Evolutionary conservation across 1,140 invertebrate genomes (phyloP).

Genomic region (Samia ricini): DNA sequence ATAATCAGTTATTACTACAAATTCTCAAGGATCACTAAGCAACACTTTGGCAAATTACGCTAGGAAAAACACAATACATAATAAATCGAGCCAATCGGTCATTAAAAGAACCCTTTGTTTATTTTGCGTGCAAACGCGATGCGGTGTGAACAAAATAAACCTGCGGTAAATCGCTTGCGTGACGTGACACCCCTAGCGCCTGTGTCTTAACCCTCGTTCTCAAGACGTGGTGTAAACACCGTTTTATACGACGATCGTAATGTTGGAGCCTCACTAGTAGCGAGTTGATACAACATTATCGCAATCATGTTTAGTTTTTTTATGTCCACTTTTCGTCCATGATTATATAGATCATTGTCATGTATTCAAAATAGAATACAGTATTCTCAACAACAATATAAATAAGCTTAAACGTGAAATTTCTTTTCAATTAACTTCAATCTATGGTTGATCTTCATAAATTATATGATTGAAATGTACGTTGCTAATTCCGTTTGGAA

Average conservation of each 20-base stretch:
- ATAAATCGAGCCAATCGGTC: neutral
- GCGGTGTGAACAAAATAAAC: slow-evolving; percentile 6
- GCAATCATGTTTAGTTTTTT: too few species aligned
- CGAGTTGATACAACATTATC: neutral
- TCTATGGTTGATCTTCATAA: too few species aligned
- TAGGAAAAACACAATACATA: neutral
- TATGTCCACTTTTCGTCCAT: too few species aligned
- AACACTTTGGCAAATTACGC: neutral
- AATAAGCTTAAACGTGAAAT: too few species aligned
- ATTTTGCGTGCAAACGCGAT: slow-evolving; percentile 14
- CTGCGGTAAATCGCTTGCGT: slow-evolving; percentile 25
- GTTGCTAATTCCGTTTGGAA: too few species aligned
- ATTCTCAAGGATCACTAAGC: neutral
- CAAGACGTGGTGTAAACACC: slow-evolving; percentile 45
- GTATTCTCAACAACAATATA: too few species aligned
- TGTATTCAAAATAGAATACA: too few species aligned
- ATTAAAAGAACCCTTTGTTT: slow-evolving; percentile 9
- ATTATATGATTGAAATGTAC: too few species aligned
- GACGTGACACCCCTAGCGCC: slow-evolving; percentile 37
- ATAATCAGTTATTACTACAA: neutral
- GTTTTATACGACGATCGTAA: slow-evolving; percentile 16
- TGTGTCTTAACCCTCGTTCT: slow-evolving; percentile 47
- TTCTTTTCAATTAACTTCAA: too few species aligned
- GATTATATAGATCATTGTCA: too few species aligned
- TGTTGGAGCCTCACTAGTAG: slow-evolving; percentile 1